Conservation (phyloP, 2,797 vertebrate genomes). For the Mionectes olivaceus region DNA sequence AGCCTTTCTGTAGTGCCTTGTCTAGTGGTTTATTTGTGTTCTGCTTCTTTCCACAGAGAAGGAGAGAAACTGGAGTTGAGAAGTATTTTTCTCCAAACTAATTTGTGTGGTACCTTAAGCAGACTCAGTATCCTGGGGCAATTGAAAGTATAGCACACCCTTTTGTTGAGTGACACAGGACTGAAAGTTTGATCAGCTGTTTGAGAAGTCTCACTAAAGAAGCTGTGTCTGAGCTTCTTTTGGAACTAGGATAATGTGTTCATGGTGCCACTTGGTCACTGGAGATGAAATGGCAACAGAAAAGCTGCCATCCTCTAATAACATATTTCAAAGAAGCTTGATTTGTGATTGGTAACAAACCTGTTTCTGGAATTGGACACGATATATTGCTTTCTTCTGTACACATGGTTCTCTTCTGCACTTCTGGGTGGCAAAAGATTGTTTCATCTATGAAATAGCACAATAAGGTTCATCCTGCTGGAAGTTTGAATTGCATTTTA, state of each 20-base stretch:
- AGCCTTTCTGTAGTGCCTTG: neutral
- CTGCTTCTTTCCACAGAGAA: neutral
- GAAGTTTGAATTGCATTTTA: neutral
- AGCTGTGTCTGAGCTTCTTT: neutral
- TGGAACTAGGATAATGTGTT: neutral
- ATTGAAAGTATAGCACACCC: neutral
- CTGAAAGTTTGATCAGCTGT: neutral
- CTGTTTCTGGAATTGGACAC: neutral
- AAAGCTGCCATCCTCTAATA: neutral
- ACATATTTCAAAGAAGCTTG: neutral
- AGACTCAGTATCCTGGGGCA: neutral
- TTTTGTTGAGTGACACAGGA: neutral
- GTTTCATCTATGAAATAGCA: neutral
- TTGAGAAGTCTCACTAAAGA: neutral
- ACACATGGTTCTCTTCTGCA: neutral
- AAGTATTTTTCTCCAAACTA: neutral
- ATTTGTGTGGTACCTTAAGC: neutral
- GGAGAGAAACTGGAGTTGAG: neutral
- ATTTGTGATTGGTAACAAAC: neutral
- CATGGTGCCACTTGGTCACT: neutral
- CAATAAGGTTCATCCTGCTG: neutral
- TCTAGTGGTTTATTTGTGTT: neutral
- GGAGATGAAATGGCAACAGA: neutral
- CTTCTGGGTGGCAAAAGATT: neutral
- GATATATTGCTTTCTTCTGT: neutral